phyloP scores from a whole-genome alignment of 1,140 invertebrate genomes.

The Schlechtendalia chinensis region DNA sequence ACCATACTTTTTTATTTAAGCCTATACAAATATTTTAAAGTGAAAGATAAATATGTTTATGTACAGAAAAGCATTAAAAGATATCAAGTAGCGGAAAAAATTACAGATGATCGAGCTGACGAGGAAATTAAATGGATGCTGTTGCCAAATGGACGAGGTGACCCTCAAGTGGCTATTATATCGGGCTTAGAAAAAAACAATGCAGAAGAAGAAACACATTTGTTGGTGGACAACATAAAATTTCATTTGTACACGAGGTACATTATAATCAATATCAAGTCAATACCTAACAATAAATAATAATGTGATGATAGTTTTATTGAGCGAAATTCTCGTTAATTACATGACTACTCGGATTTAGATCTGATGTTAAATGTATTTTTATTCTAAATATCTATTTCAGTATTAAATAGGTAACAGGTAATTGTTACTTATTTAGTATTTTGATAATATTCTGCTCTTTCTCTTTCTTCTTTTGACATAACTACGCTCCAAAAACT shows the following conservation, averaged over 20 bases:
- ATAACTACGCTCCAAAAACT: too few species aligned
- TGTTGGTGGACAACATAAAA: slow-evolving; percentile 51
- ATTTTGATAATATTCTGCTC: too few species aligned
- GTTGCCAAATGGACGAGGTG: slow-evolving; percentile 64
- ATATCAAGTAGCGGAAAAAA: slow-evolving; percentile 49
- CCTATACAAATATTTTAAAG: not conserved
- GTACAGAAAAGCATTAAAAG: slow-evolving; percentile 35
- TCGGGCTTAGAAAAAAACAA: slow-evolving; percentile 53
- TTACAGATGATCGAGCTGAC: slow-evolving; percentile 37
- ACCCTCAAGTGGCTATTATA: slow-evolving; percentile 61
- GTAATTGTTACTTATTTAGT: too few species aligned
- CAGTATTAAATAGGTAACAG: too few species aligned
- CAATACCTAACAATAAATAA: too few species aligned
- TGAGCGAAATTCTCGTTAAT: too few species aligned
- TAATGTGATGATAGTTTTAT: too few species aligned
- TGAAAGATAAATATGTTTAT: not conserved
- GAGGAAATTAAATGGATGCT: slow-evolving; percentile 61
- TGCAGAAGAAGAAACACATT: slow-evolving; percentile 7
- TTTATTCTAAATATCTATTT: too few species aligned
- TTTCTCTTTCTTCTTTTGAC: too few species aligned
- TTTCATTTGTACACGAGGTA: slow-evolving; percentile 54
- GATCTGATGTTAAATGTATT: too few species aligned
- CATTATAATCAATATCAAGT: not conserved
- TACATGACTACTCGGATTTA: too few species aligned
- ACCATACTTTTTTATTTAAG: too few species aligned